These are phyloP conservation scores for Lepus americanus DNA, from an alignment of 2,113 vertebrate genomes.

Conservation along the genomic window DNA sequence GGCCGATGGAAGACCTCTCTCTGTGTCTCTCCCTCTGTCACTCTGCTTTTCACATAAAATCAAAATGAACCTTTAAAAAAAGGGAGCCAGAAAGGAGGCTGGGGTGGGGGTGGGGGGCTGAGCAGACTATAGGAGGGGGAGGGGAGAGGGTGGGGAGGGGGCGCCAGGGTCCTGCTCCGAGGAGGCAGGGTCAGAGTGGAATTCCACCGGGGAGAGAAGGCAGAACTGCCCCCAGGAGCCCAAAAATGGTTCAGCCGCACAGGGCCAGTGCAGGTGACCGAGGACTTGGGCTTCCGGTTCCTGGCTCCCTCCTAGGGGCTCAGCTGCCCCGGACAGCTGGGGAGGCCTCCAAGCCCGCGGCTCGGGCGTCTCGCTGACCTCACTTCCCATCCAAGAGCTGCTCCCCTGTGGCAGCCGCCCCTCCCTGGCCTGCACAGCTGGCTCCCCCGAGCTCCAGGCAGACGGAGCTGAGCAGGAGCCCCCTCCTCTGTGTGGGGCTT, in stretches of 20 bases:
- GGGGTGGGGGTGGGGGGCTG: neutral
- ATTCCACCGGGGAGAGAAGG: rapidly evolving
- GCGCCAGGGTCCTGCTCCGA: rapidly evolving
- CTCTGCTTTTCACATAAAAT: no score
- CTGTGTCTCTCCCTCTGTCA: no score
- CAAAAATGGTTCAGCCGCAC: neutral
- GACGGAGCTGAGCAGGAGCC: rapidly evolving
- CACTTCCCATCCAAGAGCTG: no score
- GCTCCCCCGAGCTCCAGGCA: neutral
- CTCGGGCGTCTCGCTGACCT: rapidly evolving
- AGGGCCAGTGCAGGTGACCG: rapidly evolving
- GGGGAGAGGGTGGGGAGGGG: rapidly evolving
- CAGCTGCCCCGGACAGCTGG: neutral
- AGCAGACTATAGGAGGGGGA: rapidly evolving
- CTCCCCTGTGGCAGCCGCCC: rapidly evolving
- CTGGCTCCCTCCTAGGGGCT: rapidly evolving
- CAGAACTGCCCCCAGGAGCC: rapidly evolving
- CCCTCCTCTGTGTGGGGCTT: neutral
- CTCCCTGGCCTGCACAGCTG: neutral
- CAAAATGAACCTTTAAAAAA: no score
- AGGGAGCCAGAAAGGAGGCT: neutral
- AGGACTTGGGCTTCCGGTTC: neutral
- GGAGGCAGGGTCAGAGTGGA: neutral
- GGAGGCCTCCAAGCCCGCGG: rapidly evolving
- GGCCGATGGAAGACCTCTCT: no score